Percentiles rank a stretch among this genome's conserved stretches.
phyloP scores from a whole-genome alignment of 2,888 invertebrate species.

The Dicycla oo region DNA sequence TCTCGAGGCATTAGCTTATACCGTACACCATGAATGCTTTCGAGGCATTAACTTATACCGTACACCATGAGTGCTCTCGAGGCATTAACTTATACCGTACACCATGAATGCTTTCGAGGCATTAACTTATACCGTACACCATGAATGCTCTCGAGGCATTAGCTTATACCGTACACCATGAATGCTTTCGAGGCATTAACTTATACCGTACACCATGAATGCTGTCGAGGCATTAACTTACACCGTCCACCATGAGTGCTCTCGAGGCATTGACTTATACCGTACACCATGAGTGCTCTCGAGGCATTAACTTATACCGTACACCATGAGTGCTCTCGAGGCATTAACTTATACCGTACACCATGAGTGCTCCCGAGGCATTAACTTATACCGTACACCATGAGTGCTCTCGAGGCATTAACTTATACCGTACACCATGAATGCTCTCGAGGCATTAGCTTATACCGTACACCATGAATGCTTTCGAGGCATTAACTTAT shows the following conservation, averaged over 20 bases:
- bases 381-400: conserved; percentile 10
- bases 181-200: no score
- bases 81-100: conserved; percentile 11
- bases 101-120: not conserved
- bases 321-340: not conserved
- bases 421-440: no score
- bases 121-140: no score
- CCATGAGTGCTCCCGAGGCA: not conserved
- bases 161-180: conserved; percentile 2
- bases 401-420: no score
- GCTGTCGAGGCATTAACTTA: conserved; percentile 8
- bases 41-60: no score
- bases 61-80: not conserved
- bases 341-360: no score
- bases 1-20: conserved; percentile 7
- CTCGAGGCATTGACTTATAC: no score
- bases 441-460: not conserved
- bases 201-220: no score
- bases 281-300: not conserved
- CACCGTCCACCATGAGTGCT: not conserved
- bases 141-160: not conserved
- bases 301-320: conserved; percentile 12
- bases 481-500: no score
- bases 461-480: conserved; percentile 4
- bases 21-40: not conserved